Conservation (phyloP, 2,888 invertebrate genomes). For the Athripsodes cinereus region DNA sequence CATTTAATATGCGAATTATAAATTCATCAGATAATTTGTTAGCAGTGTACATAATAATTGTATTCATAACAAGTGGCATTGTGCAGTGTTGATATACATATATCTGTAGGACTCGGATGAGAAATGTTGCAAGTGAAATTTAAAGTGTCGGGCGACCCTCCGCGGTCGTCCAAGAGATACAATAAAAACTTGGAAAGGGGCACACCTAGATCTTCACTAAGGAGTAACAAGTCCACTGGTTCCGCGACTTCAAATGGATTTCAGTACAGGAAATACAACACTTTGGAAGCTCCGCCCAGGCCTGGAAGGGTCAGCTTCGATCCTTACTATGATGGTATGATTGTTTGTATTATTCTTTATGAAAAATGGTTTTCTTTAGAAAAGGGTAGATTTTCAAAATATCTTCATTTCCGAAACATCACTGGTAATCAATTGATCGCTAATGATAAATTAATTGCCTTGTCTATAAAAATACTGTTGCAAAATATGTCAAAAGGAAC, state of each 20-base stretch:
- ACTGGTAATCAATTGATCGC: too few relatives aligned
- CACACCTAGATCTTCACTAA: not conserved
- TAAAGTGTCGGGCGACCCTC: slow-evolving; percentile 46
- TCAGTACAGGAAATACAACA: slow-evolving; percentile 11
- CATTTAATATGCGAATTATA: not conserved
- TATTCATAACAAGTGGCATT: not conserved
- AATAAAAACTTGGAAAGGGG: not conserved
- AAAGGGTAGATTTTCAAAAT: too few relatives aligned
- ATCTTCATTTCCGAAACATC: too few relatives aligned
- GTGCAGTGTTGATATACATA: not conserved
- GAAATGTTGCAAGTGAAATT: slow-evolving; percentile 45
- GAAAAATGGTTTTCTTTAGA: too few relatives aligned
- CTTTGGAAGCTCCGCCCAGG: slow-evolving; percentile 17
- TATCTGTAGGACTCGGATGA: not conserved
- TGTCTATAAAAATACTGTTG: too few relatives aligned
- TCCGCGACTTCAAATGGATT: not conserved
- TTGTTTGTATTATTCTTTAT: not conserved
- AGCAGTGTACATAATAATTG: not conserved
- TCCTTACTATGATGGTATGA: slow-evolving; percentile 9
- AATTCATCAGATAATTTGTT: not conserved
- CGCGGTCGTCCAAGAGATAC: slow-evolving; percentile 29
- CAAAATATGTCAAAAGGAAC: too few relatives aligned
- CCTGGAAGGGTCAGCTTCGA: slow-evolving; percentile 18
- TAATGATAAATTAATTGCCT: too few relatives aligned
- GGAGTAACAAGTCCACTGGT: not conserved